Evolutionary conservation across 1,140 invertebrate genomes (phyloP).

Genomic region (Caenorhabditis elegans): DNA sequence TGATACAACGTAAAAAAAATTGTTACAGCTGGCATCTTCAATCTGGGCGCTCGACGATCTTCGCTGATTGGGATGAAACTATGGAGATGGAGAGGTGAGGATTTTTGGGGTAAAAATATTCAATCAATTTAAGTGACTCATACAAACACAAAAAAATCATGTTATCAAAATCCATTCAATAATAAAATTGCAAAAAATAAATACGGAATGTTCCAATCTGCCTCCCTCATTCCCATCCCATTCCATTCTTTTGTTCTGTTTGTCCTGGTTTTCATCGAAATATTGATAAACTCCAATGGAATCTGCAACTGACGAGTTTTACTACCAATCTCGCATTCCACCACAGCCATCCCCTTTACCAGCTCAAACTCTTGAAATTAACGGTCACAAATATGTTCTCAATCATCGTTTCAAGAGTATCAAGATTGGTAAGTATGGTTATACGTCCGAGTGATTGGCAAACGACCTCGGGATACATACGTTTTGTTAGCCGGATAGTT

Average conservation of each 20-base stretch:
- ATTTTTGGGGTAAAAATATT: background rate
- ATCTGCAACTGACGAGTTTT: background rate
- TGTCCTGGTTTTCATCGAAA: too few relatives aligned
- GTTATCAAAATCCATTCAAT: too few relatives aligned
- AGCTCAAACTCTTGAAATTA: background rate
- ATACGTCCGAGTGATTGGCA: background rate
- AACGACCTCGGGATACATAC: background rate
- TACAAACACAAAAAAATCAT: too few relatives aligned
- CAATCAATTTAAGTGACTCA: too few relatives aligned
- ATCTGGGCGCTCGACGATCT: background rate
- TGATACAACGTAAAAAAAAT: background rate
- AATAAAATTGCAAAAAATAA: too few relatives aligned
- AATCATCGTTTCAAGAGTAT: background rate
- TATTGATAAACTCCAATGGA: background rate
- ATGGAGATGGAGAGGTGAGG: background rate
- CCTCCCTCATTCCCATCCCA: too few relatives aligned
- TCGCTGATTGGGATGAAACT: background rate
- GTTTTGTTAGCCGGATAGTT: background rate
- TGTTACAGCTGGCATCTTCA: constrained; percentile 28
- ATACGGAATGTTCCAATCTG: too few relatives aligned
- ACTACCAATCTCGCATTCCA: background rate
- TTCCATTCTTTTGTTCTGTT: too few relatives aligned
- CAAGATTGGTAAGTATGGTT: background rate
- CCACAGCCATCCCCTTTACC: background rate
- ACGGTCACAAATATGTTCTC: background rate